Evolutionary conservation across 1,140 invertebrate species (phyloP), one percentile per base, ranked within the genome.

Genomic region (Tetramorium simillimum): DNA sequence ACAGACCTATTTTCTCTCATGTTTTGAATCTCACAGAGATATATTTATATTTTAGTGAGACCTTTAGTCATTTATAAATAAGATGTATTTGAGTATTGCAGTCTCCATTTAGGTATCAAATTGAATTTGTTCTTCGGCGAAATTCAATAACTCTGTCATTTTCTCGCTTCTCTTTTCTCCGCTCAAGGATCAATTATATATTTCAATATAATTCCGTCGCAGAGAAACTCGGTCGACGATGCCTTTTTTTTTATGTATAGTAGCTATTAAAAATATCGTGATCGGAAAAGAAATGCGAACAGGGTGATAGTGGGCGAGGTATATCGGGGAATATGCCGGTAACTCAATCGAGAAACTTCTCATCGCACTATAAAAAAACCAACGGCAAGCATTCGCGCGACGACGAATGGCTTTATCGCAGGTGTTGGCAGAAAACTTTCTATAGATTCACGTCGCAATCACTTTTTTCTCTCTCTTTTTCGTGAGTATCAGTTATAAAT

Each of bases 401-500:
- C 77, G 40, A 62, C 76, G 80, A 84, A 67, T 58, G 53, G 46
- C 12, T 58, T 24, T 60, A 33, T 73, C 65, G 67, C 67, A 46
- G 40, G 65, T 82, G 58, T 72, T 33, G 85, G 51, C 62, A 53
- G 70, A 85, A 85, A 91, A 91, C 87, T 91, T 91, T 87, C 84
- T 65, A 60, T 62, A 78, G 70, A 87, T 80, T 85, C 78, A 76
- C 87, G 78, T 87, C 65, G n/a, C 69, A 73, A 85, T 89, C 85
- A 21, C 69, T 78, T 87, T 84, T 46, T 46, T 28, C 49, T 4
- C 33, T 33, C 24, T 65, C 2, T 43, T 46, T 69, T 87, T 56
- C 75, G 72, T 43, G 75, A 62, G 70, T 87, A 90, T 91, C 81
- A 75, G 87, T 87, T 91, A 87, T 92, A 91, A 92, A 92, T 91